These are phyloP conservation scores for Iselma pallidipennis DNA, from an alignment of 2,888 invertebrate species.

Conservation along the genomic window DNA sequence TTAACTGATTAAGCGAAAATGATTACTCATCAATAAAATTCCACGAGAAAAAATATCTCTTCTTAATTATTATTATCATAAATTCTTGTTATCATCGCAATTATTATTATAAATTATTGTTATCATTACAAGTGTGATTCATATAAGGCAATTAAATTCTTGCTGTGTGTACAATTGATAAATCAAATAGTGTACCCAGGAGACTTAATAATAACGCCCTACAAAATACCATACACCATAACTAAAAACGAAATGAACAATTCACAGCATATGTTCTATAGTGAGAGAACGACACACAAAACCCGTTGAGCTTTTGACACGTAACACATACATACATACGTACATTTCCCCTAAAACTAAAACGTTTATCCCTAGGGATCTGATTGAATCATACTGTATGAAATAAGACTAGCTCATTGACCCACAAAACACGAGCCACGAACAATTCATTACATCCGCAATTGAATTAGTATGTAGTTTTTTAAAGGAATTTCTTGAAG, in stretches of 20 bases:
- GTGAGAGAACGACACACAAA: background rate
- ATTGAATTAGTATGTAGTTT: background rate
- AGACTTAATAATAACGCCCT: background rate
- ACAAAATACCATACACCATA: background rate
- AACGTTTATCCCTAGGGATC: constrained; percentile 20
- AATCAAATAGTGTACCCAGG: background rate
- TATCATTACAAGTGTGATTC: background rate
- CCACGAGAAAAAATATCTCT: no score
- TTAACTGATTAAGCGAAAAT: no score
- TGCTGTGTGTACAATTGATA: background rate
- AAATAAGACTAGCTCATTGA: constrained; percentile 14
- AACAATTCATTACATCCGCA: no score
- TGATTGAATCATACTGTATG: constrained; percentile 5
- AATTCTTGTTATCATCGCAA: background rate
- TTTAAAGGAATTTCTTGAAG: no score
- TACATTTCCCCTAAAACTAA: background rate
- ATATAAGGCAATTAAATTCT: background rate
- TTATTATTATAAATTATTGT: background rate
- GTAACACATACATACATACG: background rate
- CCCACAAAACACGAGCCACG: background rate
- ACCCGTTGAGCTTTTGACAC: constrained; percentile 1
- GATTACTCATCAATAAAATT: no score
- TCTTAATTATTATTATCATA: background rate
- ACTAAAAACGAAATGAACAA: background rate
- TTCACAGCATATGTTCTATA: background rate